Conservation (phyloP, 92 coral and sea anemone genomes). For the Nematostella vectensis region DNA sequence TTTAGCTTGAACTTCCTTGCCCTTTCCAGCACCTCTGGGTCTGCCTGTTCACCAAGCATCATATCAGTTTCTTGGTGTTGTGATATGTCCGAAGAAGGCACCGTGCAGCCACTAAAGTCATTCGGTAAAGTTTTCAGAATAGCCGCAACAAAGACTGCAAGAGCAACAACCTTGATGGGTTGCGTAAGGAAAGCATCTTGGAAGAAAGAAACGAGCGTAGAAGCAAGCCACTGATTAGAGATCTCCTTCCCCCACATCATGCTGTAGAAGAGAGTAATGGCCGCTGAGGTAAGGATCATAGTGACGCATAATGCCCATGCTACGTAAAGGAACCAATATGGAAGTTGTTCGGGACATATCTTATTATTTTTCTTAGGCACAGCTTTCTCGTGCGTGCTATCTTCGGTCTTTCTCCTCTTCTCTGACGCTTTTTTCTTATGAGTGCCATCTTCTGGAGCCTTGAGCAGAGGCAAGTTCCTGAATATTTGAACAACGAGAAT, state of each 20-base stretch:
- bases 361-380: not conserved
- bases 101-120: conserved; percentile 16
- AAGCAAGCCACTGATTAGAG: conserved; percentile 53
- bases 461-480: conserved; percentile 36
- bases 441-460: not conserved
- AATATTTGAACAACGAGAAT: conserved; percentile 42
- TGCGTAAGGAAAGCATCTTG: conserved; percentile 56
- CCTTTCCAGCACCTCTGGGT: conserved; percentile 32
- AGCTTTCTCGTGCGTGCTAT: not conserved
- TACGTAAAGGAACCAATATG: conserved; percentile 53
- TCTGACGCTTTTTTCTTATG: too few relatives aligned
- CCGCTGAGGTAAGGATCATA: conserved; percentile 27
- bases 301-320: conserved; percentile 40
- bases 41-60: conserved; percentile 23
- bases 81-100: not conserved
- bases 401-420: not conserved
- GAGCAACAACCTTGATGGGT: conserved; percentile 35
- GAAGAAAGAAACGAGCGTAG: conserved; percentile 52
- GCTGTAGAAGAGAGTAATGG: conserved; percentile 62
- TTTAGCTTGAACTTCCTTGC: conserved; percentile 47
- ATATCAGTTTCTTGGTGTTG: not conserved
- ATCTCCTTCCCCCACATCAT: conserved; percentile 62
- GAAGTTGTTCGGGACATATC: conserved; percentile 26
- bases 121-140: conserved; percentile 26
- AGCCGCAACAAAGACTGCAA: conserved; percentile 33